phyloP scores from a whole-genome alignment of 2,113 vertebrate genomes.

The Morphnarchus princeps region DNA sequence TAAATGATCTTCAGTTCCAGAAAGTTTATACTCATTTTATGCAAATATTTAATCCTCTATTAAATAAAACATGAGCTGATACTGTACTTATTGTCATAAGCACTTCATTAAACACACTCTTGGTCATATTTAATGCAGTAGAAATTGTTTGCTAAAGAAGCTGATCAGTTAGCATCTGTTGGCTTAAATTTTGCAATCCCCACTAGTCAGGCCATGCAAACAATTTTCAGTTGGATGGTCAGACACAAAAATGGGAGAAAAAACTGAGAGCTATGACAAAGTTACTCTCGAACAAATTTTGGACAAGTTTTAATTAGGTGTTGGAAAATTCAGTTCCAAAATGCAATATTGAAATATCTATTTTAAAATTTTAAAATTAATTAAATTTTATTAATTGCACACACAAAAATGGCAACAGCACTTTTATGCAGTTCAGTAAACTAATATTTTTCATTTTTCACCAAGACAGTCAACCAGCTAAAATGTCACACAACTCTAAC shows the following conservation, averaged over 20 bases:
- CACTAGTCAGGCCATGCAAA: neutral
- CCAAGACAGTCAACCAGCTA: neutral
- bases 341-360: neutral
- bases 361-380: neutral
- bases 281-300: neutral
- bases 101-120: neutral
- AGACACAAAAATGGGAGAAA: neutral
- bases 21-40: neutral
- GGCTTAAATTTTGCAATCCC: neutral
- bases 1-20: neutral
- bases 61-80: slow-evolving; percentile 22
- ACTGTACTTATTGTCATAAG: neutral
- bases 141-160: neutral
- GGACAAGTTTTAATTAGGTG: neutral
- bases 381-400: neutral
- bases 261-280: neutral
- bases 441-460: neutral
- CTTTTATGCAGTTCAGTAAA: neutral
- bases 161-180: neutral
- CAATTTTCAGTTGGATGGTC: neutral
- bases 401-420: neutral
- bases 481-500: neutral
- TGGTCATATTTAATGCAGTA: neutral
- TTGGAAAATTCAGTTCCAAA: neutral
- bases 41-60: neutral